Evolutionary conservation across 2,888 invertebrate genomes (phyloP).

Genomic region (Sinodicranocentrus sp.): DNA sequence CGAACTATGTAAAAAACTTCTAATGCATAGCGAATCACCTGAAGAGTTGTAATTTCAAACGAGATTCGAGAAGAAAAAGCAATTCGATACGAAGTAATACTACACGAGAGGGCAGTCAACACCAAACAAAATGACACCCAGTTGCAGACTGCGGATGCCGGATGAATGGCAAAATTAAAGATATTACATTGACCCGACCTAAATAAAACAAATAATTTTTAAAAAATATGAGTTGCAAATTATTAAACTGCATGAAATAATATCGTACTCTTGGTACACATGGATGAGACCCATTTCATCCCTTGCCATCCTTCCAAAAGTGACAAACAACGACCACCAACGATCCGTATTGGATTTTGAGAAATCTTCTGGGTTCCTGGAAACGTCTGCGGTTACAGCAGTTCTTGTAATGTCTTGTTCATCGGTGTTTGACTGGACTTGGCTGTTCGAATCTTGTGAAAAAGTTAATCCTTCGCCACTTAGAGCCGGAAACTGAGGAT

Average conservation of each 20-base stretch:
- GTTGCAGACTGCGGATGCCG: conserved; percentile 60
- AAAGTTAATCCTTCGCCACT: neutral
- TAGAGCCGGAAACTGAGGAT: neutral
- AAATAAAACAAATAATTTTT: neutral
- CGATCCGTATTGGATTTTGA: conserved; percentile 1
- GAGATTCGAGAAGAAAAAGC: conserved; percentile 55
- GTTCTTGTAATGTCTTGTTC: conserved; percentile 32
- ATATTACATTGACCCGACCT: conserved; percentile 56
- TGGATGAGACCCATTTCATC: conserved; percentile 75
- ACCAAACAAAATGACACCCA: conserved; percentile 68
- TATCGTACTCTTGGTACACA: conserved; percentile 71
- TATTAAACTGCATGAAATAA: conserved; percentile 21
- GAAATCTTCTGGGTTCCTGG: conserved; percentile 25
- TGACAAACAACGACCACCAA: conserved; percentile 49
- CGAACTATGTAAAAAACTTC: conserved; percentile 72
- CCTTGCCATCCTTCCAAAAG: conserved; percentile 68
- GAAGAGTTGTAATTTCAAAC: conserved; percentile 26
- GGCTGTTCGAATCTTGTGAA: neutral
- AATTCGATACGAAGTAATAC: conserved; percentile 70
- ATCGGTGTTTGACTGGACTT: neutral
- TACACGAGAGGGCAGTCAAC: conserved; percentile 72
- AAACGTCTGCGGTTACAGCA: conserved; percentile 12
- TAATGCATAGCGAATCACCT: conserved; percentile 28
- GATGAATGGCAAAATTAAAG: conserved; percentile 71
- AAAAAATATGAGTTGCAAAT: neutral